A percentile compares a stretch with the other conserved stretches of the same genome.
phyloP scores from a whole-genome alignment of 2,797 vertebrate genomes.

The Oophaga sylvatica region DNA sequence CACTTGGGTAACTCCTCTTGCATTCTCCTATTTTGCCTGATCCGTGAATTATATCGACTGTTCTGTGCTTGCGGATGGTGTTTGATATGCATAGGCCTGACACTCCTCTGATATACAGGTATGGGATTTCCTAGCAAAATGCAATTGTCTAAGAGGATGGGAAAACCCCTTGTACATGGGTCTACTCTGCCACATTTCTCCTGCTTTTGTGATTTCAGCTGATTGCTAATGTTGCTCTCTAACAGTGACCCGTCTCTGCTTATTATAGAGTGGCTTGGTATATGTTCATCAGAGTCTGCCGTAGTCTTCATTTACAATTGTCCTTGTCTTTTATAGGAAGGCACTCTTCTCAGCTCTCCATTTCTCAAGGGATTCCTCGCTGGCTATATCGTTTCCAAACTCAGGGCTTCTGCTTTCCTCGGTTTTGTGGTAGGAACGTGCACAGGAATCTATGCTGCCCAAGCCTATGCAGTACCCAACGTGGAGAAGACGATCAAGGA shows the following conservation, averaged over 20 bases:
- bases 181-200: neutral
- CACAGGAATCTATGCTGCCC: constrained; percentile 88
- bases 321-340: constrained; percentile 74
- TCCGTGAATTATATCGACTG: too few species aligned
- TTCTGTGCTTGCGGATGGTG: too few species aligned
- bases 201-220: too few species aligned
- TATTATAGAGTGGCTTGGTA: neutral
- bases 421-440: constrained; percentile 88
- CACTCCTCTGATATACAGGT: too few species aligned
- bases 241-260: neutral
- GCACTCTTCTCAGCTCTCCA: constrained; percentile 85
- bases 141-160: too few species aligned
- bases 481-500: constrained; percentile 88
- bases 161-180: neutral
- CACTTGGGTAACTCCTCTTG: too few species aligned
- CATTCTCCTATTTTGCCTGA: too few species aligned
- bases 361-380: constrained; percentile 93
- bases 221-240: neutral
- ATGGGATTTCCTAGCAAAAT: too few species aligned
- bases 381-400: constrained; percentile 90
- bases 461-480: constrained; percentile 86
- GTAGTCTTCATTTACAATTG: neutral
- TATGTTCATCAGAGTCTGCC: neutral
- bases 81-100: too few species aligned
- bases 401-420: constrained; percentile 89